These are phyloP conservation scores for Macaria notata DNA, from an alignment of 2,888 invertebrate genomes.

Conservation along the genomic window DNA sequence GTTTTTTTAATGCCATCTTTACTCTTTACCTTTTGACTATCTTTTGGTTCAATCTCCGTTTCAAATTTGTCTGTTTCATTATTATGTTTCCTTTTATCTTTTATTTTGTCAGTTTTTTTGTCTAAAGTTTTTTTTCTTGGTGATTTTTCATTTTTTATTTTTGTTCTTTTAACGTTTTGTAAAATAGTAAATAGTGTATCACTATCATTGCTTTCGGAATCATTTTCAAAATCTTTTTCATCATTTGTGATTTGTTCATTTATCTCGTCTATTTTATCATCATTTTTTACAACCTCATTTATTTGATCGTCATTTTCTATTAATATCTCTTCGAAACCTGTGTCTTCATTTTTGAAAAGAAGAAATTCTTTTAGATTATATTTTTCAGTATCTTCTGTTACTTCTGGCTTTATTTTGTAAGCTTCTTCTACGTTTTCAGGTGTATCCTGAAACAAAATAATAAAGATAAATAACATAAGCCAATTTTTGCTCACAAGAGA, in stretches of 20 bases:
- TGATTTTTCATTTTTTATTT: not conserved
- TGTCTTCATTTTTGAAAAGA: slow-evolving; percentile 3
- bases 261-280: not conserved
- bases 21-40: not conserved
- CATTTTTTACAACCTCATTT: not conserved
- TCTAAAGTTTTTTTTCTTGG: slow-evolving; percentile 3
- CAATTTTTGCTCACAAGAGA: too few relatives aligned
- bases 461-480: too few relatives aligned
- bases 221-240: not conserved
- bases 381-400: not conserved
- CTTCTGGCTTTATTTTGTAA: slow-evolving; percentile 3
- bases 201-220: not conserved
- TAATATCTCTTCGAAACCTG: slow-evolving; percentile 3
- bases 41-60: not conserved
- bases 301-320: not conserved
- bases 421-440: too few relatives aligned
- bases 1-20: not conserved
- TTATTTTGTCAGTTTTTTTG: not conserved
- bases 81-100: not conserved
- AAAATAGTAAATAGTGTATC: not conserved
- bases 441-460: too few relatives aligned
- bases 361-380: slow-evolving; percentile 2
- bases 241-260: too few relatives aligned
- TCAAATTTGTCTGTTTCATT: not conserved
- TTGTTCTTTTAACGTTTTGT: not conserved